Evolutionary conservation across 2,113 vertebrate species (phyloP), one percentile per base, ranked within the genome.

Genomic region (Myotis yumanensis): DNA sequence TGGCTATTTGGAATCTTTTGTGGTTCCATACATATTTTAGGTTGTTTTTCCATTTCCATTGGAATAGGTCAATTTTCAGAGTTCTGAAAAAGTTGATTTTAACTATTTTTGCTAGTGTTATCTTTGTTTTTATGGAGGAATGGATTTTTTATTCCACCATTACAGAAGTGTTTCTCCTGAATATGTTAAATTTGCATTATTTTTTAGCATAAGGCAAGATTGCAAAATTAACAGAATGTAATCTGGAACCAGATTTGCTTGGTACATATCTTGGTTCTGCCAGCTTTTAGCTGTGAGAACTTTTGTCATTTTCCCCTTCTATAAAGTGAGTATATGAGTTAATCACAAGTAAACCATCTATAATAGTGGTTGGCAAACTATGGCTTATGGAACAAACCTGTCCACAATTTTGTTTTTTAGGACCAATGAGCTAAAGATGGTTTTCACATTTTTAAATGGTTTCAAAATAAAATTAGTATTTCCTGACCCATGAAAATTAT

Each of bases 401-500:
- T 15, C 40, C 25, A 66, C 23, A 64, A 30, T 57, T 84, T 87
- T 86, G 23, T 80, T 84, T 91, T 96, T 92, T 82, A 81, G 37
- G 75, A 28, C 14, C 3, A 6, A 62, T 40, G 18, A 82, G 7
- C 68, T 81, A 85, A 87, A n/a, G 52, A 75, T 84, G 14, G 14
- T 17, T 89, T 92, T 91, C 48, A 3, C 10, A 73, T 52, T 91
- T 93, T 71, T 51, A 81, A 93, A 46, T 86, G 25, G 12, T 76
- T 95, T 91, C 48, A 75, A 83, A 91, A 91, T 48, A n/a, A 89
- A 93, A 94, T 25, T 28, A 48, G 20, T 94, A 48, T 82, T 95
- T 94, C 25, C 25, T 75, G n/a, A 86, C 37, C n/a, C 17, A 68
- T 68, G 14, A 77, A 95, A 88, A 81, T 81, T n/a, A 73, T 57